These are phyloP conservation scores for Lichenostomus cassidix DNA, from an alignment of 2,113 vertebrate genomes.

Conservation along the genomic window DNA sequence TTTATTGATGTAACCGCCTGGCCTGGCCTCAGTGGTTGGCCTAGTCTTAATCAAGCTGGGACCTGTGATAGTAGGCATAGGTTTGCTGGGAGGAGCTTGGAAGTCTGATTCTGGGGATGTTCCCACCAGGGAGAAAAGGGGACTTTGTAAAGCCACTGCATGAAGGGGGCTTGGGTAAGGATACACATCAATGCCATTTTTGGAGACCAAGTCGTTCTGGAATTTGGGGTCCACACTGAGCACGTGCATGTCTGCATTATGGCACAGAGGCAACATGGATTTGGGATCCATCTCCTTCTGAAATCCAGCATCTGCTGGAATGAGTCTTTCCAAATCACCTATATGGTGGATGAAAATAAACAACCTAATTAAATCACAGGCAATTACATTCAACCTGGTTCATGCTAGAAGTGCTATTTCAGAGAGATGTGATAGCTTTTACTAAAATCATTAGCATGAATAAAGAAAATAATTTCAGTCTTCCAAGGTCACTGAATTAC, in stretches of 20 bases:
- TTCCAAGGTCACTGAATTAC: not conserved
- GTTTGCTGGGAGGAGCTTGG: not conserved
- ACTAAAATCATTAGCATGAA: not conserved
- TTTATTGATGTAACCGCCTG: slow-evolving; percentile 81
- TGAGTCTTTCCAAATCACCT: slow-evolving; percentile 89
- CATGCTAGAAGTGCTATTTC: not conserved
- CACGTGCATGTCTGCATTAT: slow-evolving; percentile 31
- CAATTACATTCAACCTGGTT: not conserved
- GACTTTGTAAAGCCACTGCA: slow-evolving; percentile 92
- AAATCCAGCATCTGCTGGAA: slow-evolving; percentile 57
- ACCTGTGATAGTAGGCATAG: not conserved
- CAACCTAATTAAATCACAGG: slow-evolving; percentile 22
- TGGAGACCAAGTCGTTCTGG: slow-evolving; percentile 84
- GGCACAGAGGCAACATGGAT: slow-evolving; percentile 17
- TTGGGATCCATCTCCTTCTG: slow-evolving; percentile 67
- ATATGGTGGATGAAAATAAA: not conserved
- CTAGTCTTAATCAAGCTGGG: slow-evolving; percentile 5
- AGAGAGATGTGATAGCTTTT: not conserved
- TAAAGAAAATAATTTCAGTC: not conserved
- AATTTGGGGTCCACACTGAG: slow-evolving; percentile 79
- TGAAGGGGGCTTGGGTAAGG: slow-evolving; percentile 93
- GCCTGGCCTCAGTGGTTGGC: slow-evolving; percentile 57
- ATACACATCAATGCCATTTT: slow-evolving; percentile 85
- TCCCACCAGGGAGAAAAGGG: slow-evolving; percentile 80
- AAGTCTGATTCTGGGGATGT: slow-evolving; percentile 3